Evolutionary conservation across 1,140 invertebrate genomes (phyloP).

Genomic region (Ectropis grisescens): DNA sequence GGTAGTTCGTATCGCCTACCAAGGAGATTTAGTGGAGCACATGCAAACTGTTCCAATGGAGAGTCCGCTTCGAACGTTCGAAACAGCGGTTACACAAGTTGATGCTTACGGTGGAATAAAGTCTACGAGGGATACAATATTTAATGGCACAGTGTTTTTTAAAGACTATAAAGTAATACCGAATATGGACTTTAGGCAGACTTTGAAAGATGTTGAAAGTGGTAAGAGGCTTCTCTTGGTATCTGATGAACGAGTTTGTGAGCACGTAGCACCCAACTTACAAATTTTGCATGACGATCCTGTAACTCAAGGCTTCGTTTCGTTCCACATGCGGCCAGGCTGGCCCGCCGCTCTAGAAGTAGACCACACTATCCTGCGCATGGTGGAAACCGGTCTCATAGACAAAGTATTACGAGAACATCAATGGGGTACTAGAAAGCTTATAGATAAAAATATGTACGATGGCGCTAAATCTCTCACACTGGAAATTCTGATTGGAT

Average conservation of each 20-base stretch:
- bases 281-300: conserved; percentile 24
- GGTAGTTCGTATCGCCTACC: conserved; percentile 33
- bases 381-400: conserved; percentile 21
- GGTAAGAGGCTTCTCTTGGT: conserved; percentile 26
- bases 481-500: conserved; percentile 18
- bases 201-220: conserved; percentile 16
- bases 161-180: conserved; percentile 15
- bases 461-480: conserved; percentile 9
- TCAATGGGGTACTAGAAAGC: conserved; percentile 2
- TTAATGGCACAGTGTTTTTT: conserved; percentile 15
- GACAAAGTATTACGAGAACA: conserved; percentile 14
- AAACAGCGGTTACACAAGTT: conserved; percentile 22
- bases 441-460: background rate
- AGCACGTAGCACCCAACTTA: conserved; percentile 10
- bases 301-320: conserved; percentile 11
- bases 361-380: conserved; percentile 9
- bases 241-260: conserved; percentile 12
- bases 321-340: conserved; percentile 25
- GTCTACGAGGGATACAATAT: conserved; percentile 17
- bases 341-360: conserved; percentile 32
- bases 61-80: conserved; percentile 16
- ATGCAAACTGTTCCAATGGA: conserved; percentile 28
- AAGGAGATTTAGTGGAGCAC: conserved; percentile 29
- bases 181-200: conserved; percentile 8
- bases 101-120: conserved; percentile 20